Evolutionary conservation across 2,888 invertebrate species (phyloP).

Genomic region (Athripsodes cinereus): DNA sequence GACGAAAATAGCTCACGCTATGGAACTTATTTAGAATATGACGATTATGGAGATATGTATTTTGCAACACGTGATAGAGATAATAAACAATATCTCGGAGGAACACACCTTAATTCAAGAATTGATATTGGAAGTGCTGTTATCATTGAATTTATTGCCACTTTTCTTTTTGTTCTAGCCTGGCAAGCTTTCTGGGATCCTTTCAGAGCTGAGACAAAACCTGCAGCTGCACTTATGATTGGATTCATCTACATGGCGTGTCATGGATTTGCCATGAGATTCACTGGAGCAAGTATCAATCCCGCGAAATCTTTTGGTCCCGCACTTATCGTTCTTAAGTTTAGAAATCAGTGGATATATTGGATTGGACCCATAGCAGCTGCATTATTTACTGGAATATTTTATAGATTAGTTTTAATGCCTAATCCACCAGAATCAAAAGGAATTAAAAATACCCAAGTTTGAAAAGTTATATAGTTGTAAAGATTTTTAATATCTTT

Average conservation of each 20-base stretch:
- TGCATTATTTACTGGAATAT: background rate
- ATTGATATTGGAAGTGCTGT: background rate
- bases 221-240: background rate
- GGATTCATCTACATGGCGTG: background rate
- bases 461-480: too few species aligned
- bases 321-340: background rate
- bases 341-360: constrained; percentile 6
- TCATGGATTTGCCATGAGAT: background rate
- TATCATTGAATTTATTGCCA: background rate
- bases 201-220: background rate
- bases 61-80: too few species aligned
- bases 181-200: constrained; percentile 4
- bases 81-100: background rate
- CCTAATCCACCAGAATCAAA: too few species aligned
- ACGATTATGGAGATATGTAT: too few species aligned
- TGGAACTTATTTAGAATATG: too few species aligned
- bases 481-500: too few species aligned
- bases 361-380: constrained; percentile 5
- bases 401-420: background rate
- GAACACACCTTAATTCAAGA: too few species aligned
- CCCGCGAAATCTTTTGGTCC: constrained; percentile 7
- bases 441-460: too few species aligned
- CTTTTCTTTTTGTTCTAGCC: background rate
- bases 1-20: too few species aligned
- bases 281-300: constrained; percentile 1